Percentiles rank a stretch among this genome's conserved stretches.
These are phyloP conservation scores for Drosophila atroscutellata DNA, from an alignment of 2,888 invertebrate genomes.

Conservation along the genomic window DNA sequence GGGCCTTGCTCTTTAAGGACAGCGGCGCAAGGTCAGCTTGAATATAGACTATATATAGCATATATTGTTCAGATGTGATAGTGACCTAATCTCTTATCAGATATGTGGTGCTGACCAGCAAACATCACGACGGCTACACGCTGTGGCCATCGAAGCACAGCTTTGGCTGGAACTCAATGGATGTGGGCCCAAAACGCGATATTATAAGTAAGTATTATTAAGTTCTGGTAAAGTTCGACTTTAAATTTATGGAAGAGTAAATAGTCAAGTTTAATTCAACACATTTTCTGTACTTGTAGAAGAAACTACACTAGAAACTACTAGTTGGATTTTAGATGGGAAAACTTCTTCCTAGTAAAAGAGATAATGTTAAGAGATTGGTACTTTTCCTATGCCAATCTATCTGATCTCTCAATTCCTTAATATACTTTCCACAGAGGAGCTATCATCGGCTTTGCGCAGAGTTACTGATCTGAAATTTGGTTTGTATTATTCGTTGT, in stretches of 20 bases:
- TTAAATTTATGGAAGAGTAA: not conserved
- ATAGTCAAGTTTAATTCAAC: accelerated
- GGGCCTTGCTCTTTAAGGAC: conserved; percentile 92
- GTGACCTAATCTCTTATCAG: conserved; percentile 82
- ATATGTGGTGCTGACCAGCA: conserved; percentile 93
- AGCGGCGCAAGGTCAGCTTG: conserved; percentile 92
- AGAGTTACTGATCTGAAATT: conserved; percentile 88
- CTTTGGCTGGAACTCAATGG: conserved; percentile 94
- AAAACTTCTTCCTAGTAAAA: not conserved
- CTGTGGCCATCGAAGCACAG: conserved; percentile 93
- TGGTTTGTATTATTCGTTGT: conserved; percentile 94
- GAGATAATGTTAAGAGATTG: not conserved
- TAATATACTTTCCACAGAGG: conserved; percentile 79
- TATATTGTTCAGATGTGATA: not conserved
- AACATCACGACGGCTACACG: conserved; percentile 95
- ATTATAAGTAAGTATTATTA: conserved; percentile 89
- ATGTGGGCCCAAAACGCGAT: conserved; percentile 91
- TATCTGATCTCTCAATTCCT: not conserved
- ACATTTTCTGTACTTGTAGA: not conserved
- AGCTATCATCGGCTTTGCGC: conserved; percentile 89
- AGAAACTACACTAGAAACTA: not conserved
- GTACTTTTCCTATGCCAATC: too few relatives aligned
- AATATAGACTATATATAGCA: not conserved
- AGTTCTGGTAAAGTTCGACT: not conserved
- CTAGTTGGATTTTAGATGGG: too few relatives aligned